phyloP scores from a whole-genome alignment of 2,113 vertebrate species.

The Andinoacara biseriatus region DNA sequence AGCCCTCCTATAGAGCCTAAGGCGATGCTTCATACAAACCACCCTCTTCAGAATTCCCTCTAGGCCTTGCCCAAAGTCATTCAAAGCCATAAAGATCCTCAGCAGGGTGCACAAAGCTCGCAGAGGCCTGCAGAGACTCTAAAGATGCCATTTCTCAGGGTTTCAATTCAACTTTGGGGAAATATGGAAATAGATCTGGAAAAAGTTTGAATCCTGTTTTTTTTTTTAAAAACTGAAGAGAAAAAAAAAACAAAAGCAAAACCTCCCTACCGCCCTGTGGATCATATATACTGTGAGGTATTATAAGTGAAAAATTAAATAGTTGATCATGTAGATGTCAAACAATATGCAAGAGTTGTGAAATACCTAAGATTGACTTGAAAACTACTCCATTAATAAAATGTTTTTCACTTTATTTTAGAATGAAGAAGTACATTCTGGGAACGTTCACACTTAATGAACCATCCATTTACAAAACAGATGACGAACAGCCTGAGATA shows the following conservation, averaged over 20 bases:
- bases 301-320: not conserved
- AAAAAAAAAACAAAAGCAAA: not conserved
- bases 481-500: not conserved
- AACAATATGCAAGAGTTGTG: not conserved
- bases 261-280: not conserved
- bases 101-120: constrained; percentile 23
- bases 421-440: not conserved
- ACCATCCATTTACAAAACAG: not conserved
- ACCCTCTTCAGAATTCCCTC: constrained; percentile 51
- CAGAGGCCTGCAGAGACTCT: constrained; percentile 22
- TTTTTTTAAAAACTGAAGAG: not conserved
- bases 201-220: constrained; percentile 8
- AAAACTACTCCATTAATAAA: not conserved
- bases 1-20: constrained; percentile 45
- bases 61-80: constrained; percentile 66
- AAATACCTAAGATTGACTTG: not conserved
- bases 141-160: constrained; percentile 23
- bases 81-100: constrained; percentile 54
- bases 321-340: not conserved
- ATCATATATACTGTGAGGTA: not conserved
- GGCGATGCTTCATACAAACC: constrained; percentile 43
- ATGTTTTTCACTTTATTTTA: not conserved
- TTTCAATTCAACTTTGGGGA: constrained; percentile 12
- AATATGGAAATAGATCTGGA: constrained; percentile 28
- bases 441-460: not conserved